phyloP scores from a whole-genome alignment of 2,888 invertebrate genomes.

The Lepidochrysops patricia region DNA sequence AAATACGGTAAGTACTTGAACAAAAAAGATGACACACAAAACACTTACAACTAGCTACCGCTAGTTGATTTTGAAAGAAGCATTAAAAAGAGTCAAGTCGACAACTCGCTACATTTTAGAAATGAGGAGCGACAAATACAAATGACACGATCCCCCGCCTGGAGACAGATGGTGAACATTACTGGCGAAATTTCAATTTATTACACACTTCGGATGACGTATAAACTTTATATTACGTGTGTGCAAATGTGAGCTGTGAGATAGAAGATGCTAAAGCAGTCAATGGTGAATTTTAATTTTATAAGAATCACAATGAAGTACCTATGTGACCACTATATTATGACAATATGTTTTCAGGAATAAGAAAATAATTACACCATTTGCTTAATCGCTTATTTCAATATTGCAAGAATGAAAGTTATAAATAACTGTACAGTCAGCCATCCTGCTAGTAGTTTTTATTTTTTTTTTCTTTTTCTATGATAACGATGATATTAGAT shows the following conservation, averaged over 20 bases:
- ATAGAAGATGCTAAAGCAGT: neutral
- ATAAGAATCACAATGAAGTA: no score
- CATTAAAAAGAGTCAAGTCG: constrained; percentile 30
- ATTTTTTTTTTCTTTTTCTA: no score
- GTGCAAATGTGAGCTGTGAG: neutral
- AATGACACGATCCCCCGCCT: constrained; percentile 40
- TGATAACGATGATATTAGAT: no score
- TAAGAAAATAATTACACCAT: no score
- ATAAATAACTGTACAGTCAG: no score
- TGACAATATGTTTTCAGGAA: no score
- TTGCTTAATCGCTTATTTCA: no score
- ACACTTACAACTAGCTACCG: neutral
- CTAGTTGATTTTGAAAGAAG: no score
- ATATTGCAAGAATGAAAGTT: no score
- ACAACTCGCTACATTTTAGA: constrained; percentile 51
- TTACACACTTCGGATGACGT: constrained; percentile 3
- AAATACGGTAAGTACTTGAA: no score
- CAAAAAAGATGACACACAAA: neutral
- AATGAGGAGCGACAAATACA: constrained; percentile 54
- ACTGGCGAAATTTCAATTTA: constrained; percentile 15
- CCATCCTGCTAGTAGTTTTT: no score
- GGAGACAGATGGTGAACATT: constrained; percentile 37
- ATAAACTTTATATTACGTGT: neutral
- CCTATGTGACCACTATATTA: no score
- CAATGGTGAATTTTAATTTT: neutral